Conservation (phyloP, 2,113 vertebrate species). For the Morone saxatilis region DNA sequence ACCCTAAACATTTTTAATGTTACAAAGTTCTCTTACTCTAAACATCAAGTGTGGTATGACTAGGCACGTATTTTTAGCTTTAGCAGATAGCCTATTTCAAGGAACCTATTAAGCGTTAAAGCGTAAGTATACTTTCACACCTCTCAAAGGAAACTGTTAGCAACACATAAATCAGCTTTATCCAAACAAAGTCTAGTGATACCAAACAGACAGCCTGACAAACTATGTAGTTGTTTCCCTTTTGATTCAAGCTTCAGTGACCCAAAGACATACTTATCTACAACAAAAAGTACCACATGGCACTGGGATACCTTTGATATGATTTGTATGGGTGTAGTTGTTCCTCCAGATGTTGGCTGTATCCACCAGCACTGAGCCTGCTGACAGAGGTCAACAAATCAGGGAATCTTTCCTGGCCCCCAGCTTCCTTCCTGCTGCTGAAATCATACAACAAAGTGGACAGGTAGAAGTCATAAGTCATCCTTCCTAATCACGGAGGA, state of each 20-base stretch:
- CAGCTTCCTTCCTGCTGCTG: slow-evolving; percentile 30
- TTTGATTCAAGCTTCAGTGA: slow-evolving; percentile 1
- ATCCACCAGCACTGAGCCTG: slow-evolving; percentile 21
- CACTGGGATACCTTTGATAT: slow-evolving; percentile 12
- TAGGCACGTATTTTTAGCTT: neutral
- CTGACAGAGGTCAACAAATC: slow-evolving; percentile 44
- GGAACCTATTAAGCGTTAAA: neutral
- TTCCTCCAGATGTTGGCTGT: slow-evolving; percentile 49
- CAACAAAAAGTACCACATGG: slow-evolving; percentile 19
- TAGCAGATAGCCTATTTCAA: neutral
- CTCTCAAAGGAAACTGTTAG: neutral
- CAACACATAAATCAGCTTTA: neutral
- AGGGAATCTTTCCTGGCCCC: slow-evolving; percentile 20
- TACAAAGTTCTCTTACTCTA: neutral
- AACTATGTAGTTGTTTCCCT: slow-evolving; percentile 11
- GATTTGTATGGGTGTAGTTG: slow-evolving; percentile 42
- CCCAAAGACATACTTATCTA: neutral
- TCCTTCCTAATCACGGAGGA: slow-evolving; percentile 2
- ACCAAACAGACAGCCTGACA: neutral
- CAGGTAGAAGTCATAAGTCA: slow-evolving; percentile 30
- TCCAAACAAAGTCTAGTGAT: neutral
- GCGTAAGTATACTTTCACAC: neutral
- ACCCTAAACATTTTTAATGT: neutral
- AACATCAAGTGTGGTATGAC: neutral
- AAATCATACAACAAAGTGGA: slow-evolving; percentile 20